Conservation (phyloP, 53 echinoderm and acorn worm species). For the Astropecten irregularis region DNA sequence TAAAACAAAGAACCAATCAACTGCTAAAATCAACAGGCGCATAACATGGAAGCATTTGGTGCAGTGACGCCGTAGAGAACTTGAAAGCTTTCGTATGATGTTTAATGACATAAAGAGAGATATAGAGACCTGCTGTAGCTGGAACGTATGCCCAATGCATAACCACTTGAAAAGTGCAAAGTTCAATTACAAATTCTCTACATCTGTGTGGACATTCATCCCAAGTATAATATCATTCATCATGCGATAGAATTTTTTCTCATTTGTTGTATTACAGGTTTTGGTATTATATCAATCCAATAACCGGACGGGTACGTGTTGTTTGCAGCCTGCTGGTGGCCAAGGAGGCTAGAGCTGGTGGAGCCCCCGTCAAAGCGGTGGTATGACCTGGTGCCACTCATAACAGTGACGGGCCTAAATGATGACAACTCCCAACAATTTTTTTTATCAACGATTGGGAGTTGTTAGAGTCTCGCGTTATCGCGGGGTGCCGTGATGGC, state of each 20-base stretch:
- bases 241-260: too few relatives aligned
- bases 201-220: neutral
- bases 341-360: too few relatives aligned
- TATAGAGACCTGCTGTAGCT: neutral
- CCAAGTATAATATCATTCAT: slow-evolving; percentile 10
- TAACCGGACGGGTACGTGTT: slow-evolving; percentile 6
- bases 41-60: slow-evolving; percentile 28
- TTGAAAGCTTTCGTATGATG: slow-evolving; percentile 11
- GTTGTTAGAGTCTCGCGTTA: too few relatives aligned
- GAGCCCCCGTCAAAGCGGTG: too few relatives aligned
- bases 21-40: neutral
- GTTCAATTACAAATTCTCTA: slow-evolving; percentile 32
- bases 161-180: slow-evolving; percentile 54
- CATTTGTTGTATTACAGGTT: too few relatives aligned
- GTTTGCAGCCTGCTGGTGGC: neutral
- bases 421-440: too few relatives aligned
- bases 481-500: too few relatives aligned
- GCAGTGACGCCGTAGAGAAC: slow-evolving; percentile 1
- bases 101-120: slow-evolving; percentile 25
- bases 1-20: neutral
- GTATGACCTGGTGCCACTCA: too few relatives aligned
- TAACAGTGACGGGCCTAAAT: too few relatives aligned
- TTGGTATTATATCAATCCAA: slow-evolving; percentile 1
- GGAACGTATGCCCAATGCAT: neutral
- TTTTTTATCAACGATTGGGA: too few relatives aligned